Evolutionary conservation across 2,797 vertebrate species (phyloP).

Genomic region (Xiphophorus birchmanni): DNA sequence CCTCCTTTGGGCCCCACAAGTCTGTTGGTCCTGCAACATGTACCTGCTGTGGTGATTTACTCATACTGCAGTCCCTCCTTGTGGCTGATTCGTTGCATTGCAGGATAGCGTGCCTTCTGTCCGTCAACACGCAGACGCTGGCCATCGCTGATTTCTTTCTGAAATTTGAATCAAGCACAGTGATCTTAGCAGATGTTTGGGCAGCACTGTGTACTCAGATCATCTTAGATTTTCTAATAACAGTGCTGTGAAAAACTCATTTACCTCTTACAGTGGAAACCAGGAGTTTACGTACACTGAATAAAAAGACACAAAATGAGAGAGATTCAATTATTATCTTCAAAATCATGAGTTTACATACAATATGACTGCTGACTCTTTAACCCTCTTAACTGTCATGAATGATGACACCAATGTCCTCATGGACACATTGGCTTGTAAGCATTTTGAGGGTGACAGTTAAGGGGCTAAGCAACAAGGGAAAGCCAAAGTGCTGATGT

Average conservation of each 20-base stretch:
- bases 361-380: no score
- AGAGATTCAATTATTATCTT: no score
- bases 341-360: no score
- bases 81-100: constrained; percentile 43
- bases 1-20: constrained; percentile 38
- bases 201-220: constrained; percentile 4
- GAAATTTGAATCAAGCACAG: constrained; percentile 34
- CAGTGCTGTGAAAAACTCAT: neutral
- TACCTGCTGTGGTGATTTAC: constrained; percentile 26
- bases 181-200: constrained; percentile 38
- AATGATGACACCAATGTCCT: no score
- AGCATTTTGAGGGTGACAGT: no score
- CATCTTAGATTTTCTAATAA: constrained; percentile 8
- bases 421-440: no score
- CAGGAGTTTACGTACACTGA: no score
- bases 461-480: no score
- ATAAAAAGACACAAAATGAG: no score
- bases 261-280: no score
- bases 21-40: constrained; percentile 36
- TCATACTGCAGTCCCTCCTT: constrained; percentile 47
- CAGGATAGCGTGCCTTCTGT: constrained; percentile 31
- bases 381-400: no score
- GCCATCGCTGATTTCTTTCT: constrained; percentile 31
- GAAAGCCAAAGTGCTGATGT: no score
- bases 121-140: constrained; percentile 31